Evolutionary conservation across 2,113 vertebrate species (phyloP).

Genomic region (Vidua chalybeata): DNA sequence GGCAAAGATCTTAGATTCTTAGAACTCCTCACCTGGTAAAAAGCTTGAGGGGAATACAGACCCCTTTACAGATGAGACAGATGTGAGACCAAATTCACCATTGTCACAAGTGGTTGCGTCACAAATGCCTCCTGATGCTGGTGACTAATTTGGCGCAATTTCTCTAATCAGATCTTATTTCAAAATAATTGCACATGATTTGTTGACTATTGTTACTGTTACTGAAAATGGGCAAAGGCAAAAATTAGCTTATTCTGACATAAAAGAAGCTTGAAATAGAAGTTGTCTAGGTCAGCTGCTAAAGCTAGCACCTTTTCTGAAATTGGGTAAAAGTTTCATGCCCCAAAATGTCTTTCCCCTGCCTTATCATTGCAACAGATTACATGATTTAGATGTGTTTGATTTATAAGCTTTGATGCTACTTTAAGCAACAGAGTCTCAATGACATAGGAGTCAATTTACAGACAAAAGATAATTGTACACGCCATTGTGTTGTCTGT

Average conservation of each 20-base stretch:
- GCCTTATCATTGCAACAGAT: background rate
- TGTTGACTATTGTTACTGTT: background rate
- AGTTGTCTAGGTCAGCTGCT: slow-evolving; percentile 1
- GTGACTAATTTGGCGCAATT: background rate
- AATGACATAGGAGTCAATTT: background rate
- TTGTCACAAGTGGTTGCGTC: background rate
- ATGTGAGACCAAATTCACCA: background rate
- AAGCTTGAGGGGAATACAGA: background rate
- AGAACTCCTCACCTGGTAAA: background rate
- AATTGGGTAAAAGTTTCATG: background rate
- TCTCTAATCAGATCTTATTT: slow-evolving; percentile 4
- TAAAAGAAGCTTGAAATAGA: slow-evolving; percentile 13
- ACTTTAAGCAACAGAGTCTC: background rate
- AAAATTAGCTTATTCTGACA: background rate
- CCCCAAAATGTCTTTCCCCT: background rate
- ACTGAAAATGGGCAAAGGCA: slow-evolving; percentile 4
- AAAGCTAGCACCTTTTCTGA: background rate
- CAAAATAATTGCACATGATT: slow-evolving; percentile 8
- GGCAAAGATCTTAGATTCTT: background rate
- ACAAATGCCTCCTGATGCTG: background rate
- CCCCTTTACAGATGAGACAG: background rate
- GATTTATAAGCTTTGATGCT: background rate
- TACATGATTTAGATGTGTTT: background rate
- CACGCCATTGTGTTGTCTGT: background rate
- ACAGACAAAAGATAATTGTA: background rate